Percentiles rank a stretch among this genome's conserved stretches.
These are phyloP conservation scores for Pollachius pollachius DNA, from an alignment of 2,113 vertebrate species.

Conservation along the genomic window DNA sequence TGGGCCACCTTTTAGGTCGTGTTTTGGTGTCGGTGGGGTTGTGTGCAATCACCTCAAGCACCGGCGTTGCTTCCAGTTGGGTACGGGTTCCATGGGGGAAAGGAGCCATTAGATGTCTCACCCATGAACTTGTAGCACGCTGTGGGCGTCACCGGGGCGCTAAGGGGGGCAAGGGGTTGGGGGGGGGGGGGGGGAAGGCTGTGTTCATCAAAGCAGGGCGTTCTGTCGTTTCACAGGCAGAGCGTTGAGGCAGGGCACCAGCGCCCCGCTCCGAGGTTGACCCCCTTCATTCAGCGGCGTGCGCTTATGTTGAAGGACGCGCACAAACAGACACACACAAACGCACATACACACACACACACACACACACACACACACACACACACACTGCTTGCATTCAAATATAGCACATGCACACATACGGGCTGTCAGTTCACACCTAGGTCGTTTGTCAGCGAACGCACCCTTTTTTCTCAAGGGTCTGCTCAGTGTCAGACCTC, in stretches of 20 bases:
- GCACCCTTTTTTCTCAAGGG: neutral
- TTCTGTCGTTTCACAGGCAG: neutral
- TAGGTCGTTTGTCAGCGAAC: conserved; percentile 1
- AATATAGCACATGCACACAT: neutral
- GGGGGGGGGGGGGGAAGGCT: too few species aligned
- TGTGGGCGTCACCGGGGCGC: too few species aligned
- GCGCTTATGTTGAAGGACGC: neutral
- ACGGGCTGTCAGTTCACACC: neutral
- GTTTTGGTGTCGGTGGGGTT: too few species aligned
- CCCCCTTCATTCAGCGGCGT: neutral
- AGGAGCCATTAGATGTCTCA: too few species aligned
- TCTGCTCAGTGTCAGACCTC: neutral
- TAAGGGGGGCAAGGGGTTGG: too few species aligned
- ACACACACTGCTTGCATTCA: neutral
- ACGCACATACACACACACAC: neutral
- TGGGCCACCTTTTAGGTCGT: too few species aligned
- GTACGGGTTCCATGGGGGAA: too few species aligned
- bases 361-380: neutral
- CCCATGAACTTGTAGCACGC: too few species aligned
- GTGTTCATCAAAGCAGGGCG: neutral
- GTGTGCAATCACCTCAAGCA: too few species aligned
- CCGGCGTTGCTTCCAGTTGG: too few species aligned
- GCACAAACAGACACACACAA: neutral
- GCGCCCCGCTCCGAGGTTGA: neutral
- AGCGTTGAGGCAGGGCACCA: neutral